These are phyloP conservation scores for Valencia hispanica DNA, from an alignment of 2,797 vertebrate genomes.

Conservation along the genomic window DNA sequence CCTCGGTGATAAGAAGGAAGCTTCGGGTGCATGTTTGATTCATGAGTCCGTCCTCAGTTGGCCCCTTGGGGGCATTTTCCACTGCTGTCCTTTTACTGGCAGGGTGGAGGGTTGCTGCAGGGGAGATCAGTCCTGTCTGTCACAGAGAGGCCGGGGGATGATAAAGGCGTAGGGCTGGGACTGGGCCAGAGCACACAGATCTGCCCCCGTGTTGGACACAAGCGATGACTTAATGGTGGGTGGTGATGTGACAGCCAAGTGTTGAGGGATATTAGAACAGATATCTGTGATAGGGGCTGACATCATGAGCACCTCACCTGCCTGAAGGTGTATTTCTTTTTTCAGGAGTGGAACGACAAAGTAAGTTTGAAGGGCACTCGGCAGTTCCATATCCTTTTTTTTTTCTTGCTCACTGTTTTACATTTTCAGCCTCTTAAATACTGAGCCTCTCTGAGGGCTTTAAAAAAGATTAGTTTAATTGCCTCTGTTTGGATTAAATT, in stretches of 20 bases:
- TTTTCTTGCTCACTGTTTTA: constrained; percentile 40
- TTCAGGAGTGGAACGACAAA: constrained; percentile 44
- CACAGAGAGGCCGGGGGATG: constrained; percentile 73
- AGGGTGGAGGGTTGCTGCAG: constrained; percentile 74
- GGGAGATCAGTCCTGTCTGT: constrained; percentile 81
- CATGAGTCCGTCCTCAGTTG: constrained; percentile 81
- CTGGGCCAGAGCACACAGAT: constrained; percentile 66
- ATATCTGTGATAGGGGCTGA: constrained; percentile 68
- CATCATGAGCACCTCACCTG: constrained; percentile 60
- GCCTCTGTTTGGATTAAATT: constrained; percentile 60
- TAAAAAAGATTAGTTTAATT: constrained; percentile 48
- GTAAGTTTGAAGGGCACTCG: constrained; percentile 65
- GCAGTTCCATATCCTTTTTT: constrained; percentile 41
- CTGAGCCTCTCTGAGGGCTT: constrained; percentile 48
- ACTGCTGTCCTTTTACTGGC: constrained; percentile 80
- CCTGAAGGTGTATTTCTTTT: constrained; percentile 54
- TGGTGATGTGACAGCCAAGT: constrained; percentile 68
- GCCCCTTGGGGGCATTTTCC: constrained; percentile 76
- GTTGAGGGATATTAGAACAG: constrained; percentile 73
- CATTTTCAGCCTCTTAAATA: constrained; percentile 54
- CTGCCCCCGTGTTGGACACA: constrained; percentile 66
- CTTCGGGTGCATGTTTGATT: constrained; percentile 83
- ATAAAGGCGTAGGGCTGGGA: constrained; percentile 72
- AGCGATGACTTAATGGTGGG: constrained; percentile 77
- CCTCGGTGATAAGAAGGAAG: constrained; percentile 79